A percentile compares a stretch with the other conserved stretches of the same genome.
Conservation (phyloP, 2,113 vertebrate species). For the western clawed frog (Xenopus tropicalis) region DNA sequence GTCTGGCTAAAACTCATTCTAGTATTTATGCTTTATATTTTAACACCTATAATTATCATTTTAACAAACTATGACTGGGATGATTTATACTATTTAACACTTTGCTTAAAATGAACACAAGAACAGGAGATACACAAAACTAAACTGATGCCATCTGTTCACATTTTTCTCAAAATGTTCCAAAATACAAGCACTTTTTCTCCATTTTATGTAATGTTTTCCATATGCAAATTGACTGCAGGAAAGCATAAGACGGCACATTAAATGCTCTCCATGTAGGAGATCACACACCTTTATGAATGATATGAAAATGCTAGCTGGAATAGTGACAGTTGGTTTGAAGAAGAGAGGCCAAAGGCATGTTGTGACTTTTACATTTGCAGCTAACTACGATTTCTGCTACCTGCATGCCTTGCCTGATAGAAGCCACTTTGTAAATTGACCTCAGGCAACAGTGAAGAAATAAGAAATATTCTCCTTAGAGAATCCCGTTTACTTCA, state of each 20-base stretch:
- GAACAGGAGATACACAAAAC: no score
- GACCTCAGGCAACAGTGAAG: slow-evolving; percentile 57
- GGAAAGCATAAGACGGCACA: neutral
- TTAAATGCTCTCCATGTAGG: neutral
- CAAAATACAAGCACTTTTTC: no score
- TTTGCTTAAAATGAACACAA: no score
- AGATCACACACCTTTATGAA: slow-evolving; percentile 55
- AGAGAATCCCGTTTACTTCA: slow-evolving; percentile 60
- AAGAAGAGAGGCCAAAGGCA: slow-evolving; percentile 61
- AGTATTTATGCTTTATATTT: no score
- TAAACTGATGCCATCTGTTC: no score
- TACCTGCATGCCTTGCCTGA: slow-evolving; percentile 52
- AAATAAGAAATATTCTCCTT: slow-evolving; percentile 49
- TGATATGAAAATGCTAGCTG: slow-evolving; percentile 56
- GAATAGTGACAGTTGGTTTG: slow-evolving; percentile 60
- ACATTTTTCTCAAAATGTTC: no score
- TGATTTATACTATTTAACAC: no score
- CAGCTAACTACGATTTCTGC: slow-evolving; percentile 49
- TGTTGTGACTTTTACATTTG: slow-evolving; percentile 61
- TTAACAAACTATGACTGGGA: no score
- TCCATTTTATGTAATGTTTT: no score
- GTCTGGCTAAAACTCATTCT: no score
- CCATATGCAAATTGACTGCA: neutral
- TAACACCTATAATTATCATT: no score
- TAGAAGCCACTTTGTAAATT: slow-evolving; percentile 51